Base-by-base conservation (phyloP, 1,140 invertebrate species). In the Brachionus angularis region DNA sequence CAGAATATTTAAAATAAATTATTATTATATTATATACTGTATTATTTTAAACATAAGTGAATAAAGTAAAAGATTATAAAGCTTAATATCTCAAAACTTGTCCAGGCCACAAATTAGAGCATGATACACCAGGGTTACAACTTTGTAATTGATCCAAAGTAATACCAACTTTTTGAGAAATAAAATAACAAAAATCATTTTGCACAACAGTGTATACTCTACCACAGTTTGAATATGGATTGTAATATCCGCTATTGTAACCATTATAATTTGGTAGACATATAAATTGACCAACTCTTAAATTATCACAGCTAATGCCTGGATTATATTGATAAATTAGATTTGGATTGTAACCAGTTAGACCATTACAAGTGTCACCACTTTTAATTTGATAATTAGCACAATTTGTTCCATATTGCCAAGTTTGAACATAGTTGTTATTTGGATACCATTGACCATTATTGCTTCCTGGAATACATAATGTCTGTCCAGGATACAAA, bases 391-490 rank as follows among this genome's bases (percentile, higher is more conserved):
- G 25, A 33, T 53, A 53, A 18, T 53, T 53, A 14, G 33, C 14
- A 18, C 50, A 53, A 33, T 16, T 16, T 16, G 29, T n/a, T 33
- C 18, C 29, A 33, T n/a, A n/a, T n/a, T n/a, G n/a, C n/a, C n/a
- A n/a, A n/a, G n/a, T n/a, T n/a, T n/a, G n/a, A n/a, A n/a, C n/a
- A n/a, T n/a, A n/a, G n/a, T n/a, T n/a, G n/a, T n/a, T n/a, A n/a
- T n/a, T n/a, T n/a, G n/a, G n/a, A n/a, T n/a, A n/a, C n/a, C n/a
- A n/a, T n/a, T n/a, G n/a, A n/a, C n/a, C n/a, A n/a, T n/a, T n/a
- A n/a, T n/a, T n/a, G n/a, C n/a, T n/a, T n/a, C n/a, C n/a, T 44
- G 55, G 55, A 34, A 61, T 34, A 29, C 55, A 61, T n/a, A 61
- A 16, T 0, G 25, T n/a, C 27, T 36, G 39, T n/a, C 55, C 55